Base-by-base conservation (phyloP, 2,797 vertebrate genomes). In the Pyrocephalus nanus region DNA sequence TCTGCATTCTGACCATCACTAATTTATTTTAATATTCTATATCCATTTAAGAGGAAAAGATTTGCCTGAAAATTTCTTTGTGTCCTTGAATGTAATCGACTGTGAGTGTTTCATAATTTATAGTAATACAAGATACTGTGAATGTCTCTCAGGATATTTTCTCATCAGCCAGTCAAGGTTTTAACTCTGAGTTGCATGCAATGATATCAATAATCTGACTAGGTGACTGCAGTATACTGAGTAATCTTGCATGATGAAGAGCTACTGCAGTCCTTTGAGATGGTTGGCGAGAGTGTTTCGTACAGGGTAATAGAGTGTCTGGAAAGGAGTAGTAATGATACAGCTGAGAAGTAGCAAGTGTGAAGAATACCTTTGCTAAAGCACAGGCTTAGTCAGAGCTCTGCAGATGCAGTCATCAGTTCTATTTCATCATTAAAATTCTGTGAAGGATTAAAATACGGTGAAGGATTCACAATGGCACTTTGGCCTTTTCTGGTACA, bases 41-140 rank as follows among this genome's bases (percentile, higher is more conserved):
- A 62, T 90, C 60, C 14, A 76, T 84, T 81, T 94, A 78, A 76
- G 64, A 89, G 36, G n/a, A 86, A 64, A 84, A 95, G 8, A 79
- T 55, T 23, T 50, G 51, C 36, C 62, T 91, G 34, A 69, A 16
- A 77, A 77, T 57, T 93, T 91, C 38, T 72, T 86, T 92, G 42
- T 87, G 72, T 85, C 60, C 57, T 91, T 94, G 75, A 86, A 51
- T 66, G 36, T 94, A 92, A 92, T 72, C 92, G 81, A 69, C 72
- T 91, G n/a, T 84, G 88, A 70, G n/a, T 69, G n/a, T 96, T 93
- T 51, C n/a, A 18, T 93, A 81, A 94, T 86, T 94, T 91, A 81
- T 58, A 62, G 61, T 75, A 88, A 94, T 83, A 26, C 58, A 80
- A 86, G 81, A 69, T 61, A 51, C 30, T 67, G 62, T 88, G 62